These are phyloP conservation scores for Acrobasis repandana DNA, from an alignment of 2,888 invertebrate species.

Conservation along the genomic window DNA sequence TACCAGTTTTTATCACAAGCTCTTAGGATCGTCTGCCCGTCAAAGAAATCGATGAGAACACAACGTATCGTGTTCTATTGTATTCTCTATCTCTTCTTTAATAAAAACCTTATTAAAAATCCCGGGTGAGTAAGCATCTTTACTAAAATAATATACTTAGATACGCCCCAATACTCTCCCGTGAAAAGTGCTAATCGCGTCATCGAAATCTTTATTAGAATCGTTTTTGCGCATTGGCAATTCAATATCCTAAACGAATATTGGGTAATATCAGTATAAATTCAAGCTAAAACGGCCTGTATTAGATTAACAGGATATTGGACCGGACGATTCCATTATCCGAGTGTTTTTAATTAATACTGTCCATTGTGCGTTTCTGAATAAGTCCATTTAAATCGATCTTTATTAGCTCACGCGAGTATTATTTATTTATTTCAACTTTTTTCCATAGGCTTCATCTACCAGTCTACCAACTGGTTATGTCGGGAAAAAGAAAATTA, in stretches of 20 bases:
- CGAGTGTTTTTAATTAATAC: conserved; percentile 58
- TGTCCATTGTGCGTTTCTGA: conserved; percentile 36
- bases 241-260: conserved; percentile 60
- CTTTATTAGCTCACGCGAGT: conserved; percentile 28
- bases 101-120: too few species aligned
- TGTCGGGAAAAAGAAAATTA: too few species aligned
- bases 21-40: too few species aligned
- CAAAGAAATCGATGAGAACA: too few species aligned
- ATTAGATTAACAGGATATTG: conserved; percentile 57
- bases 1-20: too few species aligned
- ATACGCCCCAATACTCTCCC: not conserved
- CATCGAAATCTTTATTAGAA: conserved; percentile 28
- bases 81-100: too few species aligned
- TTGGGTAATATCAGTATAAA: conserved; percentile 58
- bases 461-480: too few species aligned
- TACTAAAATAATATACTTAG: not conserved
- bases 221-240: conserved; percentile 44
- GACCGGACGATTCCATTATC: conserved; percentile 51
- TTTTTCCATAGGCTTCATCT: too few species aligned
- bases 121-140: not conserved
- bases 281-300: conserved; percentile 48
- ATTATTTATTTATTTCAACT: too few species aligned
- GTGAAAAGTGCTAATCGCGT: conserved; percentile 1
- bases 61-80: too few species aligned
- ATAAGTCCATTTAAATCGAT: conserved; percentile 15